phyloP scores from a whole-genome alignment of 2,113 vertebrate species.

The Riparia riparia region DNA sequence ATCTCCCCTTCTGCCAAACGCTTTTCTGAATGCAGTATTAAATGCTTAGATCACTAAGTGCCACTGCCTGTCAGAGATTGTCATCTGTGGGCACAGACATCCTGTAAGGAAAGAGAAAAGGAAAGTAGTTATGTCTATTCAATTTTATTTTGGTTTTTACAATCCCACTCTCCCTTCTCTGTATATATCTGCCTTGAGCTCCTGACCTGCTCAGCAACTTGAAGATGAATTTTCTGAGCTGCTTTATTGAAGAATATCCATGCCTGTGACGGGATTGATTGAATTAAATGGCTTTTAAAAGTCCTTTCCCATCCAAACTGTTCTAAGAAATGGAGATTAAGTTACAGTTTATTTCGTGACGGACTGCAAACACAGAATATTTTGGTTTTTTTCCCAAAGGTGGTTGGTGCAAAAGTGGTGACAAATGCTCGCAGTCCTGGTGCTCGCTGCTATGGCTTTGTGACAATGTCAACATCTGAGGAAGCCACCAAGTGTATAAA shows the following conservation, averaged over 20 bases:
- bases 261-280: neutral
- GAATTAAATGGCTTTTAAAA: neutral
- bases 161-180: neutral
- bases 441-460: slow-evolving; percentile 95
- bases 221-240: neutral
- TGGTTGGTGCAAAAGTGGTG: slow-evolving; percentile 96
- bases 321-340: neutral
- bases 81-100: neutral
- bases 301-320: neutral
- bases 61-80: neutral
- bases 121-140: neutral
- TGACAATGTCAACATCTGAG: slow-evolving; percentile 93
- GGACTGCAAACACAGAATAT: neutral
- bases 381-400: slow-evolving; percentile 71
- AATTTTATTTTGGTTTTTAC: neutral
- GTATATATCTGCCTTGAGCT: neutral
- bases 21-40: neutral
- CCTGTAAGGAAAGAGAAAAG: neutral
- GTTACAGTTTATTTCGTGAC: neutral
- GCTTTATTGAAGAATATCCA: neutral
- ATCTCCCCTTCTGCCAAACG: neutral
- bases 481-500: slow-evolving; percentile 93
- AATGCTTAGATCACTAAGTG: neutral
- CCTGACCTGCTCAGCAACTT: neutral
- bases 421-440: slow-evolving; percentile 97